These are phyloP conservation scores for Polypterus senegalus DNA, from an alignment of 2,113 vertebrate species.

Conservation along the genomic window DNA sequence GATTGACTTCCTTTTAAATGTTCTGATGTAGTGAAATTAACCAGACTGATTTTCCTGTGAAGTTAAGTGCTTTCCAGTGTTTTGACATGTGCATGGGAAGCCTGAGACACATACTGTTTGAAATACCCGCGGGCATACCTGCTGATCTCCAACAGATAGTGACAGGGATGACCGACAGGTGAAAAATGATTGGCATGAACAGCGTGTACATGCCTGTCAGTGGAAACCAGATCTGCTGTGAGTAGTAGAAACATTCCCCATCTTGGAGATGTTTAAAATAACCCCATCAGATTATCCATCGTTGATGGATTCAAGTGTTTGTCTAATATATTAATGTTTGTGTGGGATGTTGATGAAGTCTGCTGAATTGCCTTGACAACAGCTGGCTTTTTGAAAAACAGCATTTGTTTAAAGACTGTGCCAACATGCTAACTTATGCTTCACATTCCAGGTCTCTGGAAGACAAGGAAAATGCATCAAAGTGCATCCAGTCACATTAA, in stretches of 20 bases:
- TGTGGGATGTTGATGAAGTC: background rate
- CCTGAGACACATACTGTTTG: background rate
- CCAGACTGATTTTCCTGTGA: background rate
- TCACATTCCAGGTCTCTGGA: background rate
- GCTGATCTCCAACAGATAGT: background rate
- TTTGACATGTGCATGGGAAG: background rate
- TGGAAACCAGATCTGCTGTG: background rate
- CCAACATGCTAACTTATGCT: background rate
- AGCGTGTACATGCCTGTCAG: slow-evolving; percentile 4
- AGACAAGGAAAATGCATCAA: background rate
- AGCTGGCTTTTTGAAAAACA: background rate
- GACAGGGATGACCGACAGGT: background rate
- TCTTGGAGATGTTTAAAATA: background rate
- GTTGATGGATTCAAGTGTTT: background rate
- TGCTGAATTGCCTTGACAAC: background rate
- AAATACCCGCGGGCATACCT: background rate
- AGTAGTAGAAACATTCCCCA: background rate
- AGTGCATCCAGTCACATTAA: no score
- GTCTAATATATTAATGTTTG: background rate
- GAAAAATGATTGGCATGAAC: slow-evolving; percentile 2
- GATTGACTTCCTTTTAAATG: no score
- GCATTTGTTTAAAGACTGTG: background rate
- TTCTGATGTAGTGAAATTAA: background rate
- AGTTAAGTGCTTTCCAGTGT: background rate
- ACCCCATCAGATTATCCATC: background rate